phyloP scores from a whole-genome alignment of 2,888 invertebrate species.

The Epinotia bilunana region DNA sequence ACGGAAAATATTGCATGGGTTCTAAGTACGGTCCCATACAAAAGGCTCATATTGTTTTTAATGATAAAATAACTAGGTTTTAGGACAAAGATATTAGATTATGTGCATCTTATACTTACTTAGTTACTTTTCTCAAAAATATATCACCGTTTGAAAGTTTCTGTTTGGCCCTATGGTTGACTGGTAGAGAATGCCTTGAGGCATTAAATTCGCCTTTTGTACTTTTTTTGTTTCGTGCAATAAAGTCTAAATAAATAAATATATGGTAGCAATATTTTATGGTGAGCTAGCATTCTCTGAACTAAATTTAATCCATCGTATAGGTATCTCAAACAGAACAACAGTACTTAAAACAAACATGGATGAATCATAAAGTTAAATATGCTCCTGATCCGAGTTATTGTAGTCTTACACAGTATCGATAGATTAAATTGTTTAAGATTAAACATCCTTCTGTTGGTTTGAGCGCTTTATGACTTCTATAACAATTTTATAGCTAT shows the following conservation, averaged over 20 bases:
- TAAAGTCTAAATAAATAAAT: too few relatives aligned
- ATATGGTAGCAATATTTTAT: background rate
- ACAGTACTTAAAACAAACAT: slow-evolving; percentile 24
- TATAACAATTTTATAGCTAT: slow-evolving; percentile 44
- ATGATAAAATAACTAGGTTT: background rate
- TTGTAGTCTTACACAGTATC: slow-evolving; percentile 37
- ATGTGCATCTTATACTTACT: background rate
- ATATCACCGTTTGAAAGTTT: too few relatives aligned
- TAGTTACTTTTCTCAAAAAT: background rate
- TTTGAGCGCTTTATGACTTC: slow-evolving; percentile 40
- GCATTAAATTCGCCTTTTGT: too few relatives aligned
- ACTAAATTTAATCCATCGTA: background rate
- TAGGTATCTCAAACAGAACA: slow-evolving; percentile 6
- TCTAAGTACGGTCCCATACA: background rate
- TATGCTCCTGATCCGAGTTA: slow-evolving; percentile 32
- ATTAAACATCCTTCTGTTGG: slow-evolving; percentile 39
- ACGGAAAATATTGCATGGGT: background rate
- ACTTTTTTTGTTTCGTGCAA: too few relatives aligned
- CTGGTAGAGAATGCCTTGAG: too few relatives aligned
- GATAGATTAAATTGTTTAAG: slow-evolving; percentile 42
- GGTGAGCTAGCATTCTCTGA: background rate
- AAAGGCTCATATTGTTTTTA: background rate
- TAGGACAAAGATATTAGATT: too few relatives aligned
- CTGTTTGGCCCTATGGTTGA: too few relatives aligned
- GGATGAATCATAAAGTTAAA: slow-evolving; percentile 35